A percentile compares a stretch with the other conserved stretches of the same genome.
These are phyloP conservation scores for Clarias laeviceps DNA, from an alignment of 2,797 vertebrate genomes.

Conservation along the genomic window DNA sequence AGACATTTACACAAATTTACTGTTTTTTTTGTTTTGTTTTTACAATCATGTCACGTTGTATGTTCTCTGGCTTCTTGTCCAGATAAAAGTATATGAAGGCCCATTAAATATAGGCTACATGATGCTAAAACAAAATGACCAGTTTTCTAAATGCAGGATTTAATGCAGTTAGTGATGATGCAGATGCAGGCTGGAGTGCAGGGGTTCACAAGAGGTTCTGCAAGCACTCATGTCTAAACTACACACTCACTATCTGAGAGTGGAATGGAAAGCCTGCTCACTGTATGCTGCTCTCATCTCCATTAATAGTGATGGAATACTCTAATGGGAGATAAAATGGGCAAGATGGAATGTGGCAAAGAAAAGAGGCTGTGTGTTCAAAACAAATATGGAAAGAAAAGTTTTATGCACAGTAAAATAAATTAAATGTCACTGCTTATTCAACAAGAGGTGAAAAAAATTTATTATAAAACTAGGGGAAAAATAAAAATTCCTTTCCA, in stretches of 20 bases:
- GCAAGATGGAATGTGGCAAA: neutral
- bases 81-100: neutral
- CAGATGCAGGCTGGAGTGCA: conserved; percentile 1
- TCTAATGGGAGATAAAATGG: neutral
- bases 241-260: neutral
- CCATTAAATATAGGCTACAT: neutral
- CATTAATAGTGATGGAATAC: neutral
- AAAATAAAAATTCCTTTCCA: neutral
- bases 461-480: neutral
- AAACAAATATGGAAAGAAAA: neutral
- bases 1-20: neutral
- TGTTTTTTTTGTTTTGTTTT: neutral
- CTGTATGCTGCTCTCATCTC: neutral
- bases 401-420: neutral
- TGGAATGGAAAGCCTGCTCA: neutral
- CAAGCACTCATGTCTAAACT: neutral
- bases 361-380: neutral
- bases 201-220: neutral
- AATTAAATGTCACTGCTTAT: neutral
- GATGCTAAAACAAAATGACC: neutral
- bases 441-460: neutral
- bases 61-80: neutral
- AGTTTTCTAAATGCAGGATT: neutral
- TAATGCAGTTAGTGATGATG: neutral
- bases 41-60: neutral